phyloP scores from a whole-genome alignment of 1,140 invertebrate species.

The Danaus plexippus region DNA sequence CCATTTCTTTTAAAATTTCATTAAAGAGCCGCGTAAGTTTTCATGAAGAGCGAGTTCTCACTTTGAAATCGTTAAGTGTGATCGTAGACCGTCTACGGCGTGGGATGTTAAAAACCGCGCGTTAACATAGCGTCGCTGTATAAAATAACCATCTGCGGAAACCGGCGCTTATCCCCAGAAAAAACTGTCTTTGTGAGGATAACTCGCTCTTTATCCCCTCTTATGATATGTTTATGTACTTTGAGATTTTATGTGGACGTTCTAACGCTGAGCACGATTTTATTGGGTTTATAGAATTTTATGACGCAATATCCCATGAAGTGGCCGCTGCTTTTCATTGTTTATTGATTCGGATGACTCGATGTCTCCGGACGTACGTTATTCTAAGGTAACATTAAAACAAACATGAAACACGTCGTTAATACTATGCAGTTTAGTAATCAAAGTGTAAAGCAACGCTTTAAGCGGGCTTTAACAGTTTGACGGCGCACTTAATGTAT shows the following conservation, averaged over 20 bases:
- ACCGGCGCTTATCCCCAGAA: slow-evolving; percentile 59
- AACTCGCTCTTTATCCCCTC: slow-evolving; percentile 62
- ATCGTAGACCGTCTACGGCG: slow-evolving; percentile 22
- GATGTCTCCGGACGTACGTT: slow-evolving; percentile 14
- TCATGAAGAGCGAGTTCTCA: no score
- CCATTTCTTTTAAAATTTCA: no score
- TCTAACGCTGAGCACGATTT: slow-evolving; percentile 68
- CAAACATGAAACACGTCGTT: background rate
- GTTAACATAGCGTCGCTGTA: slow-evolving; percentile 63
- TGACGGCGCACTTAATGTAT: slow-evolving; percentile 67
- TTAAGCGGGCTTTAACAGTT: slow-evolving; percentile 56
- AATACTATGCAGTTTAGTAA: slow-evolving; percentile 8
- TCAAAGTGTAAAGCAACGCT: slow-evolving; percentile 35
- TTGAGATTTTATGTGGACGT: slow-evolving; percentile 70
- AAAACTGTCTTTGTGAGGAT: slow-evolving; percentile 66
- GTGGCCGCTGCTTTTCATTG: slow-evolving; percentile 64
- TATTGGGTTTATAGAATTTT: slow-evolving; percentile 72
- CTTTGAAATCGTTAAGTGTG: no score
- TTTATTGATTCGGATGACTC: slow-evolving; percentile 58
- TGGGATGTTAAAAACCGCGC: slow-evolving; percentile 46
- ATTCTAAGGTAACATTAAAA: background rate
- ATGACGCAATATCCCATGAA: slow-evolving; percentile 56
- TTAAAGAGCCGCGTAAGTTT: no score
- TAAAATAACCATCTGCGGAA: slow-evolving; percentile 69
- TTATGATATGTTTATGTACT: slow-evolving; percentile 72